Percentiles rank a stretch among this genome's conserved stretches.
phyloP scores from a whole-genome alignment of 2,797 vertebrate species.

The Sebastes aleutianus region DNA sequence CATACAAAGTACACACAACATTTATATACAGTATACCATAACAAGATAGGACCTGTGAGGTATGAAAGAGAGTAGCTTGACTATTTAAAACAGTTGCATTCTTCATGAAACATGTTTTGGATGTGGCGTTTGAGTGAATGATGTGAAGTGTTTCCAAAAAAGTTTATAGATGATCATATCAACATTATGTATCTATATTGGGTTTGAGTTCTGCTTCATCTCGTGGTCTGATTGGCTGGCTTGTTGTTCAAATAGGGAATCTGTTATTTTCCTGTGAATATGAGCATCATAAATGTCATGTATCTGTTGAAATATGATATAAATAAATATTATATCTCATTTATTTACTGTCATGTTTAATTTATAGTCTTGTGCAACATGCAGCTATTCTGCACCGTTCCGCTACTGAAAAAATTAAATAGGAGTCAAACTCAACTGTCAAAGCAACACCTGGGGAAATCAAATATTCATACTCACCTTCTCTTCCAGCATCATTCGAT shows the following conservation, averaged over 20 bases:
- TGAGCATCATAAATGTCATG: background rate
- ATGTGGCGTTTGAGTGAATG: background rate
- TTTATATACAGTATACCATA: too few species aligned
- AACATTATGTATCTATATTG: background rate
- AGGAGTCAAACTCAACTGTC: background rate
- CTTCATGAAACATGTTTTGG: background rate
- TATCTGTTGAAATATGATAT: background rate
- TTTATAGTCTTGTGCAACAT: background rate
- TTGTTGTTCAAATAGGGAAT: background rate
- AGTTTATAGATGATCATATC: background rate
- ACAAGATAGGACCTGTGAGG: background rate
- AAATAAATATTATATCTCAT: background rate
- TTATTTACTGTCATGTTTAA: background rate
- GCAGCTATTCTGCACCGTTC: background rate
- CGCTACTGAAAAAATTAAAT: background rate
- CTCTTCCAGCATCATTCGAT: slow-evolving; percentile 25
- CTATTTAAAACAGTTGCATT: background rate
- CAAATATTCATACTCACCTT: slow-evolving; percentile 26
- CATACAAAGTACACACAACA: background rate
- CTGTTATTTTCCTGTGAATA: background rate
- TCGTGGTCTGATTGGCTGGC: background rate
- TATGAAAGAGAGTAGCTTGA: background rate
- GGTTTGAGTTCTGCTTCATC: background rate
- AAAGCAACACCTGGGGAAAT: slow-evolving; percentile 34
- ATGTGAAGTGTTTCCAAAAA: background rate